A percentile compares a stretch with the other conserved stretches of the same genome.
Evolutionary conservation across 2,113 vertebrate species (phyloP).

Genomic region (Callorhinus ursinus): DNA sequence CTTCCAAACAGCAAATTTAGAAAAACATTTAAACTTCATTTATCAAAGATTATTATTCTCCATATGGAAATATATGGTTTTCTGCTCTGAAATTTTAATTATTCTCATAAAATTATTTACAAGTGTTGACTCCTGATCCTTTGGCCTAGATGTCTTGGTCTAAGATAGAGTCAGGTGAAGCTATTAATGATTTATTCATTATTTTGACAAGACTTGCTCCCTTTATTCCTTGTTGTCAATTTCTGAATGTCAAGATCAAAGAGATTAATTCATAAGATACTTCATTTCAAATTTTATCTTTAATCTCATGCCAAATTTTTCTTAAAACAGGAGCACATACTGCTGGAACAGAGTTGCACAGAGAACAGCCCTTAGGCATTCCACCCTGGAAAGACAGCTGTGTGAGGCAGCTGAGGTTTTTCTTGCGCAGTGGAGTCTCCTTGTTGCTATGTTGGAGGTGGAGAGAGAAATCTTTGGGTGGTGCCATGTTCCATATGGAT

Average conservation of each 20-base stretch:
- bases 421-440: background rate
- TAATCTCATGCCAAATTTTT: conserved; percentile 52
- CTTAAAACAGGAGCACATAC: background rate
- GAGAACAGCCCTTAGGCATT: background rate
- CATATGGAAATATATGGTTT: background rate
- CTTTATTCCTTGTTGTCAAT: background rate
- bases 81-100: conserved; percentile 2
- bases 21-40: background rate
- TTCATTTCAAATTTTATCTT: conserved; percentile 33
- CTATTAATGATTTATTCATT: conserved; percentile 41
- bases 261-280: conserved; percentile 45
- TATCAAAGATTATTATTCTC: background rate
- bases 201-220: background rate
- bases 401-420: background rate
- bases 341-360: background rate
- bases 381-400: fast-evolving
- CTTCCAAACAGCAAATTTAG: background rate
- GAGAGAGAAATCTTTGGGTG: background rate
- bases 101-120: background rate
- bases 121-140: background rate
- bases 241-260: conserved; percentile 54
- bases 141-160: background rate
- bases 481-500: fast-evolving
- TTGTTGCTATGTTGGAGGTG: background rate
- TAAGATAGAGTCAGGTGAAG: background rate